These are phyloP conservation scores for Electrophaes corylata DNA, from an alignment of 2,888 invertebrate species.

Conservation along the genomic window DNA sequence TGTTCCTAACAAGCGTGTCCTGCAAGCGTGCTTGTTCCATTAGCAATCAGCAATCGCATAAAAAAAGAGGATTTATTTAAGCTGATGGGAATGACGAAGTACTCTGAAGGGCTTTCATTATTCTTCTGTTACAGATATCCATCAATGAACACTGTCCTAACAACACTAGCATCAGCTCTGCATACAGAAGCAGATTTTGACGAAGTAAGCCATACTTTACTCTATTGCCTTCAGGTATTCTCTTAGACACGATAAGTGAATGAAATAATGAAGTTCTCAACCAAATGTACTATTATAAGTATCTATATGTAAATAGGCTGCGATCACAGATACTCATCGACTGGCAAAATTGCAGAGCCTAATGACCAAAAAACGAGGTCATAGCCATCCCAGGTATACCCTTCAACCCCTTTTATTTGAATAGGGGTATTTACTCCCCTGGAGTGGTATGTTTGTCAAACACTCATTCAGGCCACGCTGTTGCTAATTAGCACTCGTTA, in stretches of 20 bases:
- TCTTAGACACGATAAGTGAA: too few species aligned
- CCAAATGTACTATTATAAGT: too few species aligned
- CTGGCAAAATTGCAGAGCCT: slow-evolving; percentile 8
- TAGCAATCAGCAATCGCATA: too few species aligned
- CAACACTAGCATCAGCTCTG: slow-evolving; percentile 56
- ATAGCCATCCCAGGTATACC: slow-evolving; percentile 17
- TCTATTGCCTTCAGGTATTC: too few species aligned
- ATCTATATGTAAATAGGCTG: neutral
- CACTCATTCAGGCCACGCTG: slow-evolving; percentile 40
- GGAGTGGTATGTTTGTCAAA: slow-evolving; percentile 38
- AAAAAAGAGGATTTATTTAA: too few species aligned
- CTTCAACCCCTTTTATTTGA: slow-evolving; percentile 30
- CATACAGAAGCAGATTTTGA: slow-evolving; percentile 63
- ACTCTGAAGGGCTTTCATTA: too few species aligned
- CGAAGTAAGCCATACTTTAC: too few species aligned
- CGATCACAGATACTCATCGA: neutral
- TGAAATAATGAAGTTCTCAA: too few species aligned
- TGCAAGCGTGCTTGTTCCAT: too few species aligned
- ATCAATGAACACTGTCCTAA: slow-evolving; percentile 61
- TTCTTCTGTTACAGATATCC: slow-evolving; percentile 55
- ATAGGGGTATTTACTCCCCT: slow-evolving; percentile 21
- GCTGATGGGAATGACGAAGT: too few species aligned
- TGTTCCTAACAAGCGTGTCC: too few species aligned
- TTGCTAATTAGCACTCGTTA: slow-evolving; percentile 32
- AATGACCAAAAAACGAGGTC: slow-evolving; percentile 19